Evolutionary conservation across 2,113 vertebrate species (phyloP).

Genomic region (Muscicapa adusta): DNA sequence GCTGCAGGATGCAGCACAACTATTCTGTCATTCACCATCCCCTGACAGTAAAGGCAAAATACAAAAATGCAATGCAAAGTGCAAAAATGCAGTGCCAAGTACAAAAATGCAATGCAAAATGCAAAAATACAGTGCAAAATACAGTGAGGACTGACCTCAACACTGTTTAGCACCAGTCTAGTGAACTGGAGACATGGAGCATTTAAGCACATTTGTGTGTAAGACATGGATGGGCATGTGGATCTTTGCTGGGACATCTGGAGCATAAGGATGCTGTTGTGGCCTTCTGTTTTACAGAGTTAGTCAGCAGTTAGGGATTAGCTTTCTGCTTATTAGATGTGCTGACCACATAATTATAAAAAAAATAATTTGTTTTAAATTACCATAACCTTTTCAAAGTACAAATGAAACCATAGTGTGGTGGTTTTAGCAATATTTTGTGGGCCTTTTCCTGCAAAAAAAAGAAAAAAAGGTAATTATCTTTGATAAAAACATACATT

Average conservation of each 20-base stretch:
- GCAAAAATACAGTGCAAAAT: neutral
- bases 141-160: neutral
- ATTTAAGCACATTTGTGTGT: neutral
- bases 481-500: neutral
- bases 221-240: accelerated
- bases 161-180: neutral
- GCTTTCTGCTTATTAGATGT: neutral
- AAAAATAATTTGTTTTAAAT: neutral
- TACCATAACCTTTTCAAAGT: neutral
- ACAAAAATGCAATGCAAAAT: neutral
- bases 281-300: neutral
- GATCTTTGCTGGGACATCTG: neutral
- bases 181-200: neutral
- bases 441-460: neutral
- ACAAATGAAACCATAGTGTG: neutral
- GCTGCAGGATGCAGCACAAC: neutral
- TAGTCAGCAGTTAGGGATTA: neutral
- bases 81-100: neutral
- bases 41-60: neutral
- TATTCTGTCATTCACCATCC: neutral
- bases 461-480: neutral
- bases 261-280: neutral
- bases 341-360: neutral
- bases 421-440: neutral
- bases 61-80: neutral